A percentile compares a stretch with the other conserved stretches of the same genome.
These are phyloP conservation scores for Drosophila mauritiana DNA, from an alignment of 1,140 invertebrate species.

Conservation along the genomic window DNA sequence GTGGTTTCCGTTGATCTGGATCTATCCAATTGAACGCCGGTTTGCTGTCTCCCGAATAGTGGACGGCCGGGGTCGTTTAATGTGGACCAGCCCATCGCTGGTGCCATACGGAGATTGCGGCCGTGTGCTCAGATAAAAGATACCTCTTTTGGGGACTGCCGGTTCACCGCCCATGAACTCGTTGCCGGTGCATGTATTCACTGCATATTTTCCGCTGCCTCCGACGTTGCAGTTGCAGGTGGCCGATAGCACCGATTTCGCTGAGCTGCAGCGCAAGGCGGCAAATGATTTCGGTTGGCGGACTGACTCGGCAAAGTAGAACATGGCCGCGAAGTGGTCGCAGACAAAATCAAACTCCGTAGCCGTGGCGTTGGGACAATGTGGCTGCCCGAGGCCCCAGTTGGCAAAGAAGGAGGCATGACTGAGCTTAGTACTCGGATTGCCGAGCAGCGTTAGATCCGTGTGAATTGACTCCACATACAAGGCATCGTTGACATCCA, in stretches of 20 bases:
- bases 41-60: slow-evolving; percentile 45
- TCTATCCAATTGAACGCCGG: slow-evolving; percentile 1
- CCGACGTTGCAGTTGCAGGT: slow-evolving; percentile 47
- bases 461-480: slow-evolving; percentile 92
- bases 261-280: slow-evolving; percentile 53
- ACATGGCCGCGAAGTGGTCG: slow-evolving; percentile 75
- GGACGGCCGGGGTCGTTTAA: slow-evolving; percentile 47
- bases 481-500: slow-evolving; percentile 87
- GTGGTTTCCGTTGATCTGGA: neutral
- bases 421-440: slow-evolving; percentile 85
- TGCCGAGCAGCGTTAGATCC: slow-evolving; percentile 87
- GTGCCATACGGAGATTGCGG: slow-evolving; percentile 47
- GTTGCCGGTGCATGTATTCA: slow-evolving; percentile 39
- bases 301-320: slow-evolving; percentile 77
- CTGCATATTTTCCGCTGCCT: slow-evolving; percentile 1
- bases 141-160: slow-evolving; percentile 63
- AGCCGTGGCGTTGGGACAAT: slow-evolving; percentile 86
- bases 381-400: slow-evolving; percentile 88
- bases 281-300: slow-evolving; percentile 59
- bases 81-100: slow-evolving; percentile 55
- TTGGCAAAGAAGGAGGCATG: slow-evolving; percentile 90
- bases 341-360: slow-evolving; percentile 76
- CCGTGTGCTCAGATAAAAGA: slow-evolving; percentile 72
- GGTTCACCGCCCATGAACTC: slow-evolving; percentile 80
- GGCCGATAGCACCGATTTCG: slow-evolving; percentile 24